Evolutionary conservation across 2,797 vertebrate species (phyloP), one percentile per base, ranked within the genome.

Genomic region (Labeo calbasu): DNA sequence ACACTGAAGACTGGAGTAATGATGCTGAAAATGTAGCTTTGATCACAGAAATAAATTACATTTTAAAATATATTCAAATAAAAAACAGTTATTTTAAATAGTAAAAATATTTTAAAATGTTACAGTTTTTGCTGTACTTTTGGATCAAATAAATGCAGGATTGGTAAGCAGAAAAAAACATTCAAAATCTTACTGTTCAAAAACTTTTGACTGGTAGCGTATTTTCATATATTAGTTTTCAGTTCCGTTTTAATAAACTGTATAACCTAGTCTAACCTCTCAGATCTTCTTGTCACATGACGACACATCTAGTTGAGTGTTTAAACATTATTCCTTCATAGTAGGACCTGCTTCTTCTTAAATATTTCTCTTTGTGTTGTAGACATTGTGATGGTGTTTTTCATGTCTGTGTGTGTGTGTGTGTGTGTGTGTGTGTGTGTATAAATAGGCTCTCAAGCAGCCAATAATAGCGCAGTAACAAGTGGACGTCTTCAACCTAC

Each of bases 381-480:
- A 50, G n/a, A 61, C 50, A 40, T 71, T 43, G 32, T 46, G n/a
- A 36, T 71, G 21, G 17, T 82, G 51, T 80, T 61, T 83, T 48
- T 55, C 65, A 48, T 32, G 28, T 76, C 72, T 76, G 57, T 75
- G 43, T 71, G 85, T 79, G 57, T 55, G 10, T 84, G 9, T 66
- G 81, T 78, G n/a, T 55, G 11, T 84, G 11, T 66, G 81, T 78
- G 40, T 55, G 70, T 82, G 86, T 80, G 78, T 86, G 65, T 66
- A 57, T 69, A 77, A 82, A 77, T 55, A 72, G 76, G 85, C 88
- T 91, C 81, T 71, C 5, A 57, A 81, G 78, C 32, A 63, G 88
- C 88, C 91, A 93, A 91, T 92, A 90, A 91, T 91, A 90, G 92
- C 82, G 21, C 46, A 23, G 88, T 90, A 89, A 88, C 88, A 89